Base-by-base conservation (phyloP, 1,140 invertebrate genomes). In the Zelostemma sp. region DNA sequence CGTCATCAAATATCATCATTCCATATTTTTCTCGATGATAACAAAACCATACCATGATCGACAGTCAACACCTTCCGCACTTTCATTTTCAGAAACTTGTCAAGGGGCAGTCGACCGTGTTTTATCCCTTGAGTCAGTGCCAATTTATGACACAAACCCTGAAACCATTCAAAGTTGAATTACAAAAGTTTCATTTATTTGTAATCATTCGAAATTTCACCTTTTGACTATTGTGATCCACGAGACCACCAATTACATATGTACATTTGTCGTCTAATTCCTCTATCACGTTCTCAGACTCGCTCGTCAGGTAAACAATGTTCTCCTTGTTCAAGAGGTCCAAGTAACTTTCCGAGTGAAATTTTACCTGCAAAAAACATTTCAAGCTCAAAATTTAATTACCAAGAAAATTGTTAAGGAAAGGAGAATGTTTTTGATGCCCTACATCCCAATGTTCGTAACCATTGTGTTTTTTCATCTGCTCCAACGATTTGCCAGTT, bases 181-280 rank as follows among this genome's bases (percentile, higher is more conserved):
- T 25, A 25, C 5, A 40, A 55, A 45, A 19, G 4, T 21, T 18
- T 33, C 41, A 60, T 18, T 28, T 48, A 33, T 18, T 2, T n/a
- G 12, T 35, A 33, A 14, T 35, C 11, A 35, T 35, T 17, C n/a
- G 33, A 45, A 53, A 66, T 48, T 61, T 77, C 82, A 95, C 94
- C 88, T 99, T 99, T 72, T 97, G 92, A 69, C 91, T 88, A 87
- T 72, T 72, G 80, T 99, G 97, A 87, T 99, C 98, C 0, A 99
- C 96, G 12, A 99, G 85, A 47, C 97, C 98, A 40, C 98, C 97
- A 84, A 99, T 99, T 35, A 99, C 90, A 78, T 98, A 99, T 38
- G 92, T 89, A 81, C 92, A 93, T 58, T 91, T 88, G 11, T 93
- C 88, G 68, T 95, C 90, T 61, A 99, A 86, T 46, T 86, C 83